Evolutionary conservation across 2,113 vertebrate genomes (phyloP).

Genomic region (Hylia prasina): DNA sequence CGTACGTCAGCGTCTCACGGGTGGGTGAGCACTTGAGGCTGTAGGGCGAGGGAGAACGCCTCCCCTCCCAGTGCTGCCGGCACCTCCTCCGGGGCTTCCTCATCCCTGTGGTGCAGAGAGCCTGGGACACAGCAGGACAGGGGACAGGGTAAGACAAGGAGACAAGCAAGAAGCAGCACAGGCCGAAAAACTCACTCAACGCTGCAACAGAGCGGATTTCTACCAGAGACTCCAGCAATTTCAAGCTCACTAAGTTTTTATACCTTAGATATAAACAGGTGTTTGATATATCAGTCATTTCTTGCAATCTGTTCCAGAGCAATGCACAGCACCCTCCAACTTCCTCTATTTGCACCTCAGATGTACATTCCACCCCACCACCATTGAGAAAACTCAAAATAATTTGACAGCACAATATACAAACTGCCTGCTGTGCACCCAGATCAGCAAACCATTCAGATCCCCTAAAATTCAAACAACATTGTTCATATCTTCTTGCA

Average conservation of each 20-base stretch:
- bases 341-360: not conserved
- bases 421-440: not conserved
- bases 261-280: not conserved
- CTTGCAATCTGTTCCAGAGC: not conserved
- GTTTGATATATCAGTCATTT: not conserved
- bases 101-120: slow-evolving; percentile 70
- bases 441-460: not conserved
- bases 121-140: not conserved
- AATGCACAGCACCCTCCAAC: not conserved
- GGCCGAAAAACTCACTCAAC: not conserved
- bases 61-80: slow-evolving; percentile 72
- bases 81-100: slow-evolving; percentile 90
- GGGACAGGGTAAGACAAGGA: not conserved
- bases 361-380: not conserved
- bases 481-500: not conserved
- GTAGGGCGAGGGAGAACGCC: slow-evolving; percentile 88
- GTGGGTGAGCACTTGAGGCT: slow-evolving; percentile 88
- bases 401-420: not conserved
- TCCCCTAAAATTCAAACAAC: not conserved
- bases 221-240: not conserved
- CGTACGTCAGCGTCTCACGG: slow-evolving; percentile 89
- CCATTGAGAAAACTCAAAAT: not conserved
- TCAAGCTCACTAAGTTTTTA: not conserved
- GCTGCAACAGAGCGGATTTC: not conserved
- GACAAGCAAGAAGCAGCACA: not conserved